Evolutionary conservation across 2,888 invertebrate genomes (phyloP).

Genomic region (Microlaimidae sp.): DNA sequence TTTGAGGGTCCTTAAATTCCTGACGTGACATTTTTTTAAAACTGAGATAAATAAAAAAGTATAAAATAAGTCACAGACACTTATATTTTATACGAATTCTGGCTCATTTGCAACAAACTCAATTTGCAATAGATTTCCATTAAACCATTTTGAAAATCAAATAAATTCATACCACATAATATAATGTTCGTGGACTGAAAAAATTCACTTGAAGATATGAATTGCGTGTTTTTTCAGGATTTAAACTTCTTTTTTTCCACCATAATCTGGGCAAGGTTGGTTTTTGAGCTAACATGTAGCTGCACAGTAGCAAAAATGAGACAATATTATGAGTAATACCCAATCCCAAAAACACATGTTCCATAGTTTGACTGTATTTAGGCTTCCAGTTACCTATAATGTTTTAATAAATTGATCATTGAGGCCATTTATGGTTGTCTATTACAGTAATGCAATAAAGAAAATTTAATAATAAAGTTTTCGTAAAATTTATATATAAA

Average conservation of each 20-base stretch:
- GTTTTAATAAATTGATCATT: too few relatives aligned
- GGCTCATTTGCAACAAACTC: too few relatives aligned
- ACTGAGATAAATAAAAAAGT: not conserved
- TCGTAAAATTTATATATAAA: too few relatives aligned
- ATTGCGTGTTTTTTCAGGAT: not conserved
- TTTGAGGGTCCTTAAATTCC: too few relatives aligned
- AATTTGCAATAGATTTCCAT: too few relatives aligned
- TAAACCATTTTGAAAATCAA: too few relatives aligned
- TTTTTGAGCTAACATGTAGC: constrained; percentile 36
- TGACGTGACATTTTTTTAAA: not conserved
- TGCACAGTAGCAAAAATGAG: constrained; percentile 32
- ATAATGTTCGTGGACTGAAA: not conserved
- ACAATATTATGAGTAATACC: constrained; percentile 35
- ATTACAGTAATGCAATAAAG: too few relatives aligned
- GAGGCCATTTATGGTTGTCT: too few relatives aligned
- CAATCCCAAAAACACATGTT: constrained; percentile 15
- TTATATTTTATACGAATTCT: too few relatives aligned
- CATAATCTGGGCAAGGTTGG: not conserved
- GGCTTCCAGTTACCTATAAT: not conserved
- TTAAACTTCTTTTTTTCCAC: not conserved
- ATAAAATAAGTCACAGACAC: too few relatives aligned
- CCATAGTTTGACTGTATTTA: not conserved
- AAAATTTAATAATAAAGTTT: too few relatives aligned
- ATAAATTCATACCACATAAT: not conserved
- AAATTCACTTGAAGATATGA: not conserved